Conservation (phyloP, 2,888 invertebrate species). For the Machimus atricapillus region DNA sequence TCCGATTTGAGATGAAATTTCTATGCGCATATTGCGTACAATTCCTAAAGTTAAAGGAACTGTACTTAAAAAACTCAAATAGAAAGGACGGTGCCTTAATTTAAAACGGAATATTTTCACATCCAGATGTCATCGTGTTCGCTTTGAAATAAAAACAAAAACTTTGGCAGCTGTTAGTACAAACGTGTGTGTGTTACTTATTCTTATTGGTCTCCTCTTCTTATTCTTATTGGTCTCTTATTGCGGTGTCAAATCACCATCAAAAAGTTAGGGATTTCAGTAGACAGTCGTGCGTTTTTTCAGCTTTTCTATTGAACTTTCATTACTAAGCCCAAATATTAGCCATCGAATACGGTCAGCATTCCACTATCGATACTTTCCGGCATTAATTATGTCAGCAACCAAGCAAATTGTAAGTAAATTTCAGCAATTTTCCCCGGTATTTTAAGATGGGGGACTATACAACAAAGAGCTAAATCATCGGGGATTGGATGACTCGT, state of each 20-base stretch:
- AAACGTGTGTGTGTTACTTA: too few relatives aligned
- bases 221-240: too few relatives aligned
- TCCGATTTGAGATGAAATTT: too few relatives aligned
- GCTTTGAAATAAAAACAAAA: neutral
- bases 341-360: neutral
- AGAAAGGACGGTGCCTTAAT: neutral
- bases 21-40: too few relatives aligned
- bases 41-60: too few relatives aligned
- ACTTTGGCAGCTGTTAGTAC: neutral
- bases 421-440: neutral
- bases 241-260: neutral
- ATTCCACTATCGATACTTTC: neutral
- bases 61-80: too few relatives aligned
- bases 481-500: constrained; percentile 26
- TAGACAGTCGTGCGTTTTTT: neutral
- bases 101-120: neutral
- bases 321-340: neutral
- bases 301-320: neutral
- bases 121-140: neutral
- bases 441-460: neutral
- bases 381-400: constrained; percentile 16
- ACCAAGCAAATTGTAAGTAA: constrained; percentile 39
- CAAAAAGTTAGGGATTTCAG: neutral
- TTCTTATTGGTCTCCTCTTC: too few relatives aligned
- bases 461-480: constrained; percentile 23